phyloP scores from a whole-genome alignment of 2,797 vertebrate species.

The Xenops minutus region DNA sequence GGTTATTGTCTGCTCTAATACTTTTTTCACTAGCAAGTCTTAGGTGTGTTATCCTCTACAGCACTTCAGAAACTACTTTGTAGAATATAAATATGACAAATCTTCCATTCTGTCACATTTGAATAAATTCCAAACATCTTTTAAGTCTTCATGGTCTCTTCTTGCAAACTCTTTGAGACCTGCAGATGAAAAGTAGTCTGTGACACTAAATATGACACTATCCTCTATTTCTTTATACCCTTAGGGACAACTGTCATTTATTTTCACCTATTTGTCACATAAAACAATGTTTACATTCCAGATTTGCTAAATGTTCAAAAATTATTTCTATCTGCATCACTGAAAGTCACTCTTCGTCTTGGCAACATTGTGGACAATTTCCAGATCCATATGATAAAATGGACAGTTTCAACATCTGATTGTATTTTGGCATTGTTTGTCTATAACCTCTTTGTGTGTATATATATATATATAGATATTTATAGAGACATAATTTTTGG shows the following conservation, averaged over 20 bases:
- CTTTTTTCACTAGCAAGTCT: neutral
- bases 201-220: neutral
- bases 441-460: neutral
- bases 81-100: neutral
- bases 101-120: neutral
- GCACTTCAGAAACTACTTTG: neutral
- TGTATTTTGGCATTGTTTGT: neutral
- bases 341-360: neutral
- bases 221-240: neutral
- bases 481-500: neutral
- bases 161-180: neutral
- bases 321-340: neutral
- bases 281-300: neutral
- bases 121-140: conserved; percentile 4
- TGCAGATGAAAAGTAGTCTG: neutral
- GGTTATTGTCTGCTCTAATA: neutral
- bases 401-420: neutral
- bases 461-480: neutral
- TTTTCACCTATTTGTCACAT: neutral
- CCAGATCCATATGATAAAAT: neutral
- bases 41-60: neutral
- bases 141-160: conserved; percentile 13
- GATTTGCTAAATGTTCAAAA: neutral
- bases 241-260: neutral
- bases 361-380: neutral